A percentile compares a stretch with the other conserved stretches of the same genome.
These are phyloP conservation scores for Hartigia nigra DNA, from an alignment of 2,888 invertebrate genomes.

Conservation along the genomic window DNA sequence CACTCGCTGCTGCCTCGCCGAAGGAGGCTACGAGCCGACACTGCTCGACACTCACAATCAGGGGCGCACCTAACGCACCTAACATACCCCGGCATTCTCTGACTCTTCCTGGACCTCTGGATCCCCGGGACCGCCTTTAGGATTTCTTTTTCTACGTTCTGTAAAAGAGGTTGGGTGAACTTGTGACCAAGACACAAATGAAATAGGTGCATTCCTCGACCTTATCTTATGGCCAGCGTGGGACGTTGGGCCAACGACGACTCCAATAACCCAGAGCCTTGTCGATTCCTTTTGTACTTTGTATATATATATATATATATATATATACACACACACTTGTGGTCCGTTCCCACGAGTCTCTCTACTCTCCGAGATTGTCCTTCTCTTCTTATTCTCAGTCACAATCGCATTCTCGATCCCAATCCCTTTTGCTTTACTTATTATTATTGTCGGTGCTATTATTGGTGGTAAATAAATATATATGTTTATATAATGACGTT, in stretches of 20 bases:
- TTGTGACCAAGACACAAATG: conserved; percentile 39
- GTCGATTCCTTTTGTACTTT: neutral
- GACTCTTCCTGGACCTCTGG: neutral
- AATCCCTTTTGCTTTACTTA: neutral
- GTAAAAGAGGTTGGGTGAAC: conserved; percentile 18
- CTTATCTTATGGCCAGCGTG: conserved; percentile 5
- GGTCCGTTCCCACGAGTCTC: neutral
- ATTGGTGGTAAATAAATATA: too few relatives aligned
- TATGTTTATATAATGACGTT: neutral
- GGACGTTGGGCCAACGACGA: neutral
- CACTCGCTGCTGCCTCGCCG: conserved; percentile 45
- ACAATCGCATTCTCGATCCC: neutral
- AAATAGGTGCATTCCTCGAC: conserved; percentile 44
- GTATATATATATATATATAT: neutral
- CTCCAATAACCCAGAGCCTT: neutral
- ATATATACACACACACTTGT: too few relatives aligned
- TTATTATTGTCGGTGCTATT: neutral
- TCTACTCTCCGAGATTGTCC: neutral
- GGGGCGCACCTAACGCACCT: conserved; percentile 51
- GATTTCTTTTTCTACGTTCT: conserved; percentile 2
- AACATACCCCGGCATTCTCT: conserved; percentile 1
- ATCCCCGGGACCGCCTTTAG: neutral
- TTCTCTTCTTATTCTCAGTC: neutral
- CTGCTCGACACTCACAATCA: conserved; percentile 32
- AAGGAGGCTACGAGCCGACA: conserved; percentile 40